Evolutionary conservation across 2,113 vertebrate genomes (phyloP), one percentile per base, ranked within the genome.

Genomic region (Myotis davidii): DNA sequence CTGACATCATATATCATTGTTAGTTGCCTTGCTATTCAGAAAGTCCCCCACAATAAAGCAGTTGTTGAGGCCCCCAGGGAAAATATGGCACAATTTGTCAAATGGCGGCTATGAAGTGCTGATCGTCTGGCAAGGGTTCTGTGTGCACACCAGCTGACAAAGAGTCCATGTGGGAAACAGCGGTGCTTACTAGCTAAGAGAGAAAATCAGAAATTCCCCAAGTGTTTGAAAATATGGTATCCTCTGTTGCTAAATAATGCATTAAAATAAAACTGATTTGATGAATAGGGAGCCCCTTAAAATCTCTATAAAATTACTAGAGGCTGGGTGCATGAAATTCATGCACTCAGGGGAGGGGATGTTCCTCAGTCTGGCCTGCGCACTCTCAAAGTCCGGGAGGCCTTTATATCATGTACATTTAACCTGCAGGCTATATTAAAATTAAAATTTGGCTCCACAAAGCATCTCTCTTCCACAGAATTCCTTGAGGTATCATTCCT

Each of bases 1-100:
- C 87, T 64, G 45, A 76, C 59, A 6, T 70, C 29, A 54, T 72
- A 91, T 94, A 69, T 76, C 94, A 92, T 52, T 85, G 39, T 96
- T 92, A 73, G 34, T 70, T 95, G 94, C 56, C 74, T 94, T 97
- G 96, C 69, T 96, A 73, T 94, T 97, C 83, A 72, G 93, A 95
- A 97, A 97, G 73, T 89, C 59, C 13, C 92, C 79, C 90, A 27
- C 59, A 74, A 90, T 81, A 95, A 96, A 78, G 37, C 81, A 96
- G 85, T 65, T 93, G 83, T 59, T 90, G 61, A 95, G 34, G 69
- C 93, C 48, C 65, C 9, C 37, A 89, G n/a, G 74, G 87, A 54
- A 88, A 94, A 95, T 89, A 77, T 56, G 76, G 67, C 93, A 91
- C 45, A 61, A 70, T 85, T 69, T 85, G 52, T 67, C 94, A 91